phyloP scores from a whole-genome alignment of 2,113 vertebrate species.

The Serilophus lunatus region DNA sequence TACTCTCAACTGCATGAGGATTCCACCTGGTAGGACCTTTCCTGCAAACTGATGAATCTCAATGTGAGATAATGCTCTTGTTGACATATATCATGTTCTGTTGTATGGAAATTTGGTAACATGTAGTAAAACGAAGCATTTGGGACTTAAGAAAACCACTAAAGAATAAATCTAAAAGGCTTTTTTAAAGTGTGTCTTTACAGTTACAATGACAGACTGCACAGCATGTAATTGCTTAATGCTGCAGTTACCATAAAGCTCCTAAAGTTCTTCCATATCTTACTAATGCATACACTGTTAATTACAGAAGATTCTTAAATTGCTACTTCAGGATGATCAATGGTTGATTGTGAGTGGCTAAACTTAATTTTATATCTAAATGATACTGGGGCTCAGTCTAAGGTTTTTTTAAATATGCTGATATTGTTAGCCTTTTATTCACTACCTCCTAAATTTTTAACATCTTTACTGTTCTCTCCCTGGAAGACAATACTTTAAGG shows the following conservation, averaged over 20 bases:
- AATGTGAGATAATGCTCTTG: background rate
- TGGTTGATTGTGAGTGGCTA: constrained; percentile 43
- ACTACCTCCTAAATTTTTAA: constrained; percentile 77
- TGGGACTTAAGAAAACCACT: background rate
- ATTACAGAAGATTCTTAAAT: constrained; percentile 22
- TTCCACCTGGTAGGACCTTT: background rate
- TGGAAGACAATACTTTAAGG: constrained; percentile 67
- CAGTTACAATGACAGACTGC: constrained; percentile 49
- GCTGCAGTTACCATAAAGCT: constrained; percentile 54
- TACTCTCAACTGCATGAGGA: background rate
- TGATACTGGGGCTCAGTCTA: constrained; percentile 60
- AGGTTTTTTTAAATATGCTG: constrained; percentile 57
- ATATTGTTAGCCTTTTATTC: constrained; percentile 68
- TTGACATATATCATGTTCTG: constrained; percentile 6
- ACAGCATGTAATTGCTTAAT: constrained; percentile 41
- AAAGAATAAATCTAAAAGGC: background rate
- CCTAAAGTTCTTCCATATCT: constrained; percentile 49
- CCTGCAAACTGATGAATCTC: constrained; percentile 43
- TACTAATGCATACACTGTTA: constrained; percentile 44
- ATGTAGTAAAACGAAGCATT: background rate
- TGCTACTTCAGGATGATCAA: constrained; percentile 36
- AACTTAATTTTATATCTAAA: constrained; percentile 51
- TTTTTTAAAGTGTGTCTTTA: background rate
- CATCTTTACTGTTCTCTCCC: constrained; percentile 55
- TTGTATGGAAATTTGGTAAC: constrained; percentile 43